These are phyloP conservation scores for Dreissena rostriformis DNA, from an alignment of 1,140 invertebrate species.

Conservation along the genomic window DNA sequence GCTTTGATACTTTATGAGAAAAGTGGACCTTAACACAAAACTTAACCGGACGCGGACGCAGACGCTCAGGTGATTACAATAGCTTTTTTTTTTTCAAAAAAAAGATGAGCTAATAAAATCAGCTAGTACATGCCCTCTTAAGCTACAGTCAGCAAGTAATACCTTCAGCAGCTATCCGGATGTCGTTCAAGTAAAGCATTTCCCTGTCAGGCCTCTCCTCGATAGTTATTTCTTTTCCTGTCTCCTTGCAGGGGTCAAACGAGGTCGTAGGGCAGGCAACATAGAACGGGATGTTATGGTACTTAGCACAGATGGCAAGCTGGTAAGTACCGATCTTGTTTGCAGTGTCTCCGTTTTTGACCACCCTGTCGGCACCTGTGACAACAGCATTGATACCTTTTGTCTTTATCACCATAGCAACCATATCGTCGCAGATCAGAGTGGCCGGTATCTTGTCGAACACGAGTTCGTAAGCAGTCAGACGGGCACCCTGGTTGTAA, in stretches of 20 bases:
- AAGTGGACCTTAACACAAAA: too few relatives aligned
- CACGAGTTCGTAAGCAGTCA: slow-evolving; percentile 98
- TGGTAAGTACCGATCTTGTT: slow-evolving; percentile 99
- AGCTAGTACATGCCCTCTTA: too few relatives aligned
- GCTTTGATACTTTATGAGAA: too few relatives aligned
- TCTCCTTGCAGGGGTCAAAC: slow-evolving; percentile 91
- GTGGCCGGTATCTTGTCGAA: slow-evolving; percentile 96
- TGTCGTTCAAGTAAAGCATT: slow-evolving; percentile 93
- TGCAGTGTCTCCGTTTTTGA: slow-evolving; percentile 98
- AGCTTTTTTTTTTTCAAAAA: too few relatives aligned
- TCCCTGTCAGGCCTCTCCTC: slow-evolving; percentile 95
- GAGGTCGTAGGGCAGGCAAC: slow-evolving; percentile 96
- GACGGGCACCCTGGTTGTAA: slow-evolving; percentile 95
- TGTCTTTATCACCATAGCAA: slow-evolving; percentile 92
- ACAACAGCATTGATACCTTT: slow-evolving; percentile 83
- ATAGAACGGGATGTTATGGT: slow-evolving; percentile 97
- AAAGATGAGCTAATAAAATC: too few relatives aligned
- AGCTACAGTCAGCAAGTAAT: not conserved
- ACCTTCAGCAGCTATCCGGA: slow-evolving; percentile 92
- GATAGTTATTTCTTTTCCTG: slow-evolving; percentile 94
- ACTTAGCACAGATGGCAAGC: slow-evolving; percentile 95
- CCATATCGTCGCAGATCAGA: slow-evolving; percentile 97
- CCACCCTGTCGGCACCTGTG: slow-evolving; percentile 85
- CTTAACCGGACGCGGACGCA: too few relatives aligned
- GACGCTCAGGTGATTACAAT: too few relatives aligned